A percentile compares a stretch with the other conserved stretches of the same genome.
Conservation (phyloP, 2,797 vertebrate species). For the Enteromius treurensis region DNA sequence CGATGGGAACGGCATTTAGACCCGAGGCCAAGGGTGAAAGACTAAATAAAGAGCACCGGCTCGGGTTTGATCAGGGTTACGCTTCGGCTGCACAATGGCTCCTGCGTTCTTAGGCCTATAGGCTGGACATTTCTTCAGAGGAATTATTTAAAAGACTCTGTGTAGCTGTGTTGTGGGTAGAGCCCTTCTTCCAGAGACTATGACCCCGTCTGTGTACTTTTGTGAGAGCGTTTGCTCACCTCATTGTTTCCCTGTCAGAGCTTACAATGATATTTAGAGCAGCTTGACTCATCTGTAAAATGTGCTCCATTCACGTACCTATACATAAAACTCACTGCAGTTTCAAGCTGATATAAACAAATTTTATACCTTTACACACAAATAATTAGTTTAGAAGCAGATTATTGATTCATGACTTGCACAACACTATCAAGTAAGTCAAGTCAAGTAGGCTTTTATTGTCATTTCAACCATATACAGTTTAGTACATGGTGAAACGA, state of each 20-base stretch:
- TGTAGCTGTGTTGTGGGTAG: background rate
- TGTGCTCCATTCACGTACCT: background rate
- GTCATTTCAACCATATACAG: too few species aligned
- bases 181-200: background rate
- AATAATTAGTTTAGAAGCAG: background rate
- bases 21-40: slow-evolving; percentile 60
- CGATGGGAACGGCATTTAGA: slow-evolving; percentile 80
- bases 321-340: background rate
- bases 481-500: too few species aligned
- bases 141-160: background rate
- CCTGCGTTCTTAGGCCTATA: background rate
- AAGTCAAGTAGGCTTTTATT: too few species aligned
- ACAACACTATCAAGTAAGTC: background rate
- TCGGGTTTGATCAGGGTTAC: background rate
- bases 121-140: background rate
- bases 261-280: background rate
- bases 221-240: background rate
- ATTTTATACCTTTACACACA: background rate
- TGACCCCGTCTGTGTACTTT: background rate
- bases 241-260: background rate
- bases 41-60: slow-evolving; percentile 46
- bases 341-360: background rate
- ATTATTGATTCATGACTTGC: background rate
- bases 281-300: too few species aligned
- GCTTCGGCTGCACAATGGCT: background rate